These are phyloP conservation scores for Megaceryle maxima DNA, from an alignment of 2,113 vertebrate species.

Conservation along the genomic window DNA sequence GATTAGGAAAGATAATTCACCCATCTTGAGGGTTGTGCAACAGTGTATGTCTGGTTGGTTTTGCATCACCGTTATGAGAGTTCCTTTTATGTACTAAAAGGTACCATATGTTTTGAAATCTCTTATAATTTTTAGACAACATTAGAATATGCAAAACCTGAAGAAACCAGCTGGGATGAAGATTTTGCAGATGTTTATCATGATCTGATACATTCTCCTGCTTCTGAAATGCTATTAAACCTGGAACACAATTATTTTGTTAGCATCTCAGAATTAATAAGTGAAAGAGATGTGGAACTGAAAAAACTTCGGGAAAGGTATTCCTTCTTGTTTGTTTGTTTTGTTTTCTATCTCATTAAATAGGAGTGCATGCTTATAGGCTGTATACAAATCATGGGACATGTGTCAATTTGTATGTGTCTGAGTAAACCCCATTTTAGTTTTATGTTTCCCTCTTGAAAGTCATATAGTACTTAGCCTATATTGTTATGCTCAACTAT, in stretches of 20 bases:
- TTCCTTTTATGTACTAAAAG: background rate
- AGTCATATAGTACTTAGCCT: background rate
- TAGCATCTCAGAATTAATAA: constrained; percentile 95
- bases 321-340: background rate
- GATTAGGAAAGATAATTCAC: background rate
- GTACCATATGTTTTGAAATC: background rate
- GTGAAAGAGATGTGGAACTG: constrained; percentile 94
- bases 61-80: background rate
- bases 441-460: background rate
- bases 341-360: background rate
- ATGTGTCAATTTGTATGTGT: background rate
- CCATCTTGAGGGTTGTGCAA: background rate
- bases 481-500: background rate
- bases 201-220: constrained; percentile 96
- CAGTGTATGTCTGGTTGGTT: background rate
- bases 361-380: background rate
- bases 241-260: constrained; percentile 98
- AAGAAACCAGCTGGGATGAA: constrained; percentile 96
- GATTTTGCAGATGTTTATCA: constrained; percentile 97
- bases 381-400: accelerated
- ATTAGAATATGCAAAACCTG: constrained; percentile 88
- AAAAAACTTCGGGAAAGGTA: constrained; percentile 96
- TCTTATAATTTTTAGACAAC: constrained; percentile 78
- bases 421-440: background rate
- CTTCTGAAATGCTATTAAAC: constrained; percentile 94